phyloP scores from a whole-genome alignment of 2,113 vertebrate species.

The Tragulus kanchil region DNA sequence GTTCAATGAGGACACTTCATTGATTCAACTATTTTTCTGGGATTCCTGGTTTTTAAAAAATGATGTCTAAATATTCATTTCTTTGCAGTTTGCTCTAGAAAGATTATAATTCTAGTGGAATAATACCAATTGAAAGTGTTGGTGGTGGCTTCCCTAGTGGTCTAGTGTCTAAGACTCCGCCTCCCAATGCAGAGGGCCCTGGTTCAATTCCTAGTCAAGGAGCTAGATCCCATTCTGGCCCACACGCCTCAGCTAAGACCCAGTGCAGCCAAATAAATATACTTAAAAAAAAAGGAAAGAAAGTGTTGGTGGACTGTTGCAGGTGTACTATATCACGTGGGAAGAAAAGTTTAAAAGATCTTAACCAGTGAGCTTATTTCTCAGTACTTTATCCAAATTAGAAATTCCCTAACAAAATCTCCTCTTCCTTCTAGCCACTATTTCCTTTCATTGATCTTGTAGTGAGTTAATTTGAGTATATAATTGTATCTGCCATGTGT shows the following conservation, averaged over 20 bases:
- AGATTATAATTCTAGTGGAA: neutral
- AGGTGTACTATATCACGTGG: neutral
- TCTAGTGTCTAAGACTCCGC: no score
- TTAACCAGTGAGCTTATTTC: conserved; percentile 49
- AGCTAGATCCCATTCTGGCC: no score
- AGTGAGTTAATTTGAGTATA: conserved; percentile 13
- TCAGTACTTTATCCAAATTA: neutral
- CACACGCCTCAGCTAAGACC: no score
- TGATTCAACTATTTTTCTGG: neutral
- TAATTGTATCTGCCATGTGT: neutral
- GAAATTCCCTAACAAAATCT: neutral
- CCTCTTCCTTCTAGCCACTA: neutral
- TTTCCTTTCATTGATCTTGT: neutral
- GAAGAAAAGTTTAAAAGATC: neutral
- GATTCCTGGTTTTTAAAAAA: neutral
- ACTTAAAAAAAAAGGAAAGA: neutral
- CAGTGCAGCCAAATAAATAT: no score
- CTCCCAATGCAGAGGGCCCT: no score
- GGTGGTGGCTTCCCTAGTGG: neutral
- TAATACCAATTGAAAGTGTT: conserved; percentile 28
- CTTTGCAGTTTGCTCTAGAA: neutral
- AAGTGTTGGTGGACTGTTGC: neutral
- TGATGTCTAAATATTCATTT: neutral
- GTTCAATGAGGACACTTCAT: neutral
- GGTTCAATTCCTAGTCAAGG: no score